These are phyloP conservation scores for Cybosia mesomella DNA, from an alignment of 2,888 invertebrate species.

Conservation along the genomic window DNA sequence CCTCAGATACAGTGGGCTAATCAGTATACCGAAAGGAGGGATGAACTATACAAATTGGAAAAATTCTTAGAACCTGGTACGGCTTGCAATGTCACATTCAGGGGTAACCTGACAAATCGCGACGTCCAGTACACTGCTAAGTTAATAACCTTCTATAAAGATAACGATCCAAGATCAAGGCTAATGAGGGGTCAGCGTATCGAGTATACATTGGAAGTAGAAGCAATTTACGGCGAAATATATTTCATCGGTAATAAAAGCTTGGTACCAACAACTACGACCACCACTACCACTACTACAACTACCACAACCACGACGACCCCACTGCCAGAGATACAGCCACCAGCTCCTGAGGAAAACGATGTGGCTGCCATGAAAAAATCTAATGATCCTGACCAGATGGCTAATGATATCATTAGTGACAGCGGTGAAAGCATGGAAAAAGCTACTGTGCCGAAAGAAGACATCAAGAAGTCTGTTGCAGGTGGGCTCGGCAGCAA, in stretches of 20 bases:
- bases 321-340: conserved; percentile 81
- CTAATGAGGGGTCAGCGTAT: conserved; percentile 88
- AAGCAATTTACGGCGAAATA: conserved; percentile 91
- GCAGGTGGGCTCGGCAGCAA: conserved; percentile 77
- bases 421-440: conserved; percentile 70
- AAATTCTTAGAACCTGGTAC: conserved; percentile 92
- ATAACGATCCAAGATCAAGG: conserved; percentile 87
- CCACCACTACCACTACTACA: conserved; percentile 88
- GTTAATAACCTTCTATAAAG: conserved; percentile 90
- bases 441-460: conserved; percentile 67
- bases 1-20: conserved; percentile 91
- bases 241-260: conserved; percentile 92
- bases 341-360: conserved; percentile 81
- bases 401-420: conserved; percentile 68
- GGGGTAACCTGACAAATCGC: conserved; percentile 90
- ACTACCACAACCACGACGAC: conserved; percentile 87
- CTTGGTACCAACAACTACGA: conserved; percentile 92
- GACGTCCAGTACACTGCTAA: conserved; percentile 92
- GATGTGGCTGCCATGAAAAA: conserved; percentile 74
- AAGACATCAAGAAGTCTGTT: conserved; percentile 73
- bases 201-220: conserved; percentile 90
- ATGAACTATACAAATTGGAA: conserved; percentile 87
- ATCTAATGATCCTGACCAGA: conserved; percentile 61
- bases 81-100: conserved; percentile 93
- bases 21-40: conserved; percentile 83